These are phyloP conservation scores for Lepidonotus clava DNA, from an alignment of 2,888 invertebrate genomes.

Conservation along the genomic window DNA sequence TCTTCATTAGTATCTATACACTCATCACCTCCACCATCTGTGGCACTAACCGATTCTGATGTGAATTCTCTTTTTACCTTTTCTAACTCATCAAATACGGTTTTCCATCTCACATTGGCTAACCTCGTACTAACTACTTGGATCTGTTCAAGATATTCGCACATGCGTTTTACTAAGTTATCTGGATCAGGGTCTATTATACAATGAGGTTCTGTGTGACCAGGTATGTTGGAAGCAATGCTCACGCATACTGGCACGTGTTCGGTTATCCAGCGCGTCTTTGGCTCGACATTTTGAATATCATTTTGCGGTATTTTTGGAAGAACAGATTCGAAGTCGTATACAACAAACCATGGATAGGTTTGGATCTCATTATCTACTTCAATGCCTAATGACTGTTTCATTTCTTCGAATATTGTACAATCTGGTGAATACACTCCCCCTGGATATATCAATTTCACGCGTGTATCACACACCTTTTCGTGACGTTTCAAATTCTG, in stretches of 20 bases:
- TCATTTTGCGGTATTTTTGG: neutral
- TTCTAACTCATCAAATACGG: neutral
- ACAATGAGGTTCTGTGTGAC: neutral
- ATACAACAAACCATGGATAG: neutral
- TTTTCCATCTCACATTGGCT: neutral
- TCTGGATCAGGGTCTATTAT: slow-evolving; percentile 11
- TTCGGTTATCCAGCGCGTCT: neutral
- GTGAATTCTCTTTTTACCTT: neutral
- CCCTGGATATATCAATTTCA: slow-evolving; percentile 3
- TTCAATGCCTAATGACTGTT: neutral
- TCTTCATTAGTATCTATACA: neutral
- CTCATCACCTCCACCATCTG: neutral
- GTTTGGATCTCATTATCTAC: too few relatives aligned
- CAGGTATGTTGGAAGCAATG: neutral
- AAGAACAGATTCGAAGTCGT: slow-evolving; percentile 10
- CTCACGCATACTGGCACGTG: neutral
- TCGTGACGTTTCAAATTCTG: neutral
- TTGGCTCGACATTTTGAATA: too few relatives aligned
- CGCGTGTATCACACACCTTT: neutral
- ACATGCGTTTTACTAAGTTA: neutral
- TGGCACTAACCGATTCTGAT: neutral
- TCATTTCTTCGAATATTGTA: slow-evolving; percentile 24
- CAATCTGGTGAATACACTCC: neutral
- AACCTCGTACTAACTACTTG: neutral
- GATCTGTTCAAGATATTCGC: neutral